phyloP scores from a whole-genome alignment of 2,113 vertebrate species.

The Clarias magur region DNA sequence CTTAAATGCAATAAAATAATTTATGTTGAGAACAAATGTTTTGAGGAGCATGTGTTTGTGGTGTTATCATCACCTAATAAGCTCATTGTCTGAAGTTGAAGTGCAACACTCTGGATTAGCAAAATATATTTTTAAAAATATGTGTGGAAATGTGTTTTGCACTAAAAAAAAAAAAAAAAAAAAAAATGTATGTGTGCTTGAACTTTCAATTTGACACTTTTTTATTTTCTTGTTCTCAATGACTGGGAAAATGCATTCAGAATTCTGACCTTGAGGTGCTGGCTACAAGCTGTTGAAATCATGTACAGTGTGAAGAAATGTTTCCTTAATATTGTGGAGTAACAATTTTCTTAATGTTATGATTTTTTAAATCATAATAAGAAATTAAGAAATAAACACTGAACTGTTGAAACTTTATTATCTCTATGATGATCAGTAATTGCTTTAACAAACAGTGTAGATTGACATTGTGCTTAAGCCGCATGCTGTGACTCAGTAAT shows the following conservation, averaged over 20 bases:
- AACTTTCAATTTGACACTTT: background rate
- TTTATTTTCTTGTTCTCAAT: background rate
- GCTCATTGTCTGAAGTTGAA: background rate
- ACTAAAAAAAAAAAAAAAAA: background rate
- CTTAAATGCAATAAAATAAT: background rate
- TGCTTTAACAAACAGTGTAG: background rate
- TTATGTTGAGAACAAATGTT: background rate
- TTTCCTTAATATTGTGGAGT: background rate
- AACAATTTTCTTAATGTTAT: too few relatives aligned
- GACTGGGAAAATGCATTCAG: conserved; percentile 11
- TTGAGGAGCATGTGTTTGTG: background rate
- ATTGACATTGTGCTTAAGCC: background rate
- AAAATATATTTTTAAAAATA: background rate
- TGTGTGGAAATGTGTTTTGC: conserved; percentile 8
- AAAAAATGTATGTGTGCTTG: background rate
- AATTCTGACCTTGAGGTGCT: conserved; percentile 50
- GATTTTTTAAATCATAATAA: background rate
- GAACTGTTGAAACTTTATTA: background rate
- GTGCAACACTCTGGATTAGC: background rate
- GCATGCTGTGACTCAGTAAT: background rate
- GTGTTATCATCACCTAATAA: background rate
- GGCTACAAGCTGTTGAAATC: conserved; percentile 17
- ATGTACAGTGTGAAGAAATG: background rate
- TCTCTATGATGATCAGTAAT: background rate
- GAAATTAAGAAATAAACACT: background rate